Conservation (phyloP, 2,888 invertebrate species). For the Helleia helle region DNA sequence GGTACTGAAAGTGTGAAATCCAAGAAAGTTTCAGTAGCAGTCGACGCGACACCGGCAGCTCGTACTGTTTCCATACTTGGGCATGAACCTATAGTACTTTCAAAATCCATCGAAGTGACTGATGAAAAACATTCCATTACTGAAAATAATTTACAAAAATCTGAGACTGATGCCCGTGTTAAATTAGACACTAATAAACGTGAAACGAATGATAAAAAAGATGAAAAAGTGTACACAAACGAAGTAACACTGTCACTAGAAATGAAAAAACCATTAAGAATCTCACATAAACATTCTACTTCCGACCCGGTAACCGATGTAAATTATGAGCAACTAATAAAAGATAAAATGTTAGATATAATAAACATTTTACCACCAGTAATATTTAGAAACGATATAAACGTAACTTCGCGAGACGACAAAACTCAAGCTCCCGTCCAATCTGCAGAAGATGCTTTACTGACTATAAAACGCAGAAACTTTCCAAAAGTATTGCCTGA, state of each 20-base stretch:
- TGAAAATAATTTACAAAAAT: slow-evolving; percentile 44
- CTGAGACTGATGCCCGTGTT: slow-evolving; percentile 58
- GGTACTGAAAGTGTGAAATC: slow-evolving; percentile 61
- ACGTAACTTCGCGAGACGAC: slow-evolving; percentile 83
- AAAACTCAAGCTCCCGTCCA: slow-evolving; percentile 43
- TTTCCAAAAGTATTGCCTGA: slow-evolving; percentile 92
- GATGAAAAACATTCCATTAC: slow-evolving; percentile 45
- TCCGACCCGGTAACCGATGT: slow-evolving; percentile 80
- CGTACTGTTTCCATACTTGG: slow-evolving; percentile 81
- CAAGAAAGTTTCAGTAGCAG: slow-evolving; percentile 82
- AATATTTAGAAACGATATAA: slow-evolving; percentile 76
- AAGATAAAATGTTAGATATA: slow-evolving; percentile 40
- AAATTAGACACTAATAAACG: slow-evolving; percentile 22
- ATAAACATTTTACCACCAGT: slow-evolving; percentile 55
- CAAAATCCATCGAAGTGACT: slow-evolving; percentile 74
- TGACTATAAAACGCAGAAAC: slow-evolving; percentile 83
- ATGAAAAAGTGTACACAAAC: slow-evolving; percentile 47
- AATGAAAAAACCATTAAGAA: slow-evolving; percentile 52
- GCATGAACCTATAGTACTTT: slow-evolving; percentile 84
- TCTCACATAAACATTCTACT: slow-evolving; percentile 77
- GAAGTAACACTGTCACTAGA: slow-evolving; percentile 47
- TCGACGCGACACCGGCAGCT: slow-evolving; percentile 85
- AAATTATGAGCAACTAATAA: slow-evolving; percentile 53
- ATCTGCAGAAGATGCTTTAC: slow-evolving; percentile 80
- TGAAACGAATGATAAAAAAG: slow-evolving; percentile 20